These are phyloP conservation scores for Aphidius ervi DNA, from an alignment of 1,140 invertebrate species.

Conservation along the genomic window DNA sequence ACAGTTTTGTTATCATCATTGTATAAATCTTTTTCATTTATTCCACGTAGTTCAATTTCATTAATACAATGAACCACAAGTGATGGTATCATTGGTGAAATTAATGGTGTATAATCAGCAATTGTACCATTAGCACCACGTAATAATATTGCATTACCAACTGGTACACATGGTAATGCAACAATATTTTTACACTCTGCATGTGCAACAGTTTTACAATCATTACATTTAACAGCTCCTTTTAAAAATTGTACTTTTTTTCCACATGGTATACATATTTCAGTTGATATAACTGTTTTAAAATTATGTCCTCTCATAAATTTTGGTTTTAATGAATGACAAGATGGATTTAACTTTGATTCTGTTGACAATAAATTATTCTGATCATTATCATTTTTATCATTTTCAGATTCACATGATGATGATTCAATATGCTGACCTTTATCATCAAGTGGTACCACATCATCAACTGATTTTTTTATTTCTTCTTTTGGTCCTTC, in stretches of 20 bases:
- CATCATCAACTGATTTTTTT: conserved; percentile 65
- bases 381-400: too few relatives aligned
- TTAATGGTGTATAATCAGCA: conserved; percentile 74
- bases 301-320: conserved; percentile 66
- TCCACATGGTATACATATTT: conserved; percentile 77
- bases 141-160: conserved; percentile 60
- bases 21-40: conserved; percentile 86
- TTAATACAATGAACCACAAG: conserved; percentile 91
- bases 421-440: conserved; percentile 27
- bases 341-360: conserved; percentile 48
- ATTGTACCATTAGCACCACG: conserved; percentile 60
- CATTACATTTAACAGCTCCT: conserved; percentile 69
- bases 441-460: conserved; percentile 45
- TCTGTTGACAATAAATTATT: conserved; percentile 11
- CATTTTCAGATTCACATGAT: conserved; percentile 21
- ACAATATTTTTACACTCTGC: conserved; percentile 73
- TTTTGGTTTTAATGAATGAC: conserved; percentile 45
- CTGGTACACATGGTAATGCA: conserved; percentile 75
- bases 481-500: conserved; percentile 61
- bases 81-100: conserved; percentile 87
- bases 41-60: conserved; percentile 82
- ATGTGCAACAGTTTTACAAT: conserved; percentile 74
- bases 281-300: conserved; percentile 81
- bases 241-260: conserved; percentile 79
- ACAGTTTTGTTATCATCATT: conserved; percentile 71